Conservation (phyloP, 2,113 vertebrate genomes). For the Caracal caracal region DNA sequence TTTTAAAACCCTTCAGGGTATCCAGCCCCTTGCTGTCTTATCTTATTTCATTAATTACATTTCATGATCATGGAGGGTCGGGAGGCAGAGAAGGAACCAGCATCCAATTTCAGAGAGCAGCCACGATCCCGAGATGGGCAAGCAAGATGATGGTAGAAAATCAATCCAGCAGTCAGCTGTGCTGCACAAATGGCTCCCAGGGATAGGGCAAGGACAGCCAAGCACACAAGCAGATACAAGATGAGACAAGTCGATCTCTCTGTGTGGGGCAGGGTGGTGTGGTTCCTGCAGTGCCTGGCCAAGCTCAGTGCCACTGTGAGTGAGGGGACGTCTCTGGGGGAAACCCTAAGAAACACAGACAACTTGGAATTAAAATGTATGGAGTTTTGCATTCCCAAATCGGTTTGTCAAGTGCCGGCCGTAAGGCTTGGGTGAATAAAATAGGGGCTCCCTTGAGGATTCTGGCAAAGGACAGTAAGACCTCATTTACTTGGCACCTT, state of each 20-base stretch:
- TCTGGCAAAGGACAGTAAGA: background rate
- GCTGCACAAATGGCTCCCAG: slow-evolving; percentile 69
- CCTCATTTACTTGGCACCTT: background rate
- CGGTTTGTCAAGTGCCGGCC: background rate
- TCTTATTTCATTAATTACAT: slow-evolving; percentile 87
- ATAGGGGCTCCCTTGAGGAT: background rate
- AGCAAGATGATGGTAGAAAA: slow-evolving; percentile 70
- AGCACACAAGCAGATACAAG: background rate
- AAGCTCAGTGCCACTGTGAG: rapidly evolving
- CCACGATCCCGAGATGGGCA: slow-evolving; percentile 71
- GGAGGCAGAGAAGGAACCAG: slow-evolving; percentile 77
- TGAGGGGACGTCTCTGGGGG: background rate
- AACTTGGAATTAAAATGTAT: background rate
- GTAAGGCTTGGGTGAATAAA: background rate
- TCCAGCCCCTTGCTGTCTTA: slow-evolving; percentile 77
- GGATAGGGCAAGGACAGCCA: slow-evolving; percentile 43
- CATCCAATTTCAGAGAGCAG: slow-evolving; percentile 81
- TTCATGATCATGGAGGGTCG: slow-evolving; percentile 82
- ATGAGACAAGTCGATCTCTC: background rate
- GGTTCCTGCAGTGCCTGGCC: background rate
- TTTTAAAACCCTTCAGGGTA: slow-evolving; percentile 80
- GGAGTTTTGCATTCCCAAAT: background rate
- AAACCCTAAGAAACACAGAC: background rate
- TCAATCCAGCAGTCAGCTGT: slow-evolving; percentile 75
- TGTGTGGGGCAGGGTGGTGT: rapidly evolving